Evolutionary conservation across 2,797 vertebrate species (phyloP).

Genomic region (Chelidonichthys spinosus): DNA sequence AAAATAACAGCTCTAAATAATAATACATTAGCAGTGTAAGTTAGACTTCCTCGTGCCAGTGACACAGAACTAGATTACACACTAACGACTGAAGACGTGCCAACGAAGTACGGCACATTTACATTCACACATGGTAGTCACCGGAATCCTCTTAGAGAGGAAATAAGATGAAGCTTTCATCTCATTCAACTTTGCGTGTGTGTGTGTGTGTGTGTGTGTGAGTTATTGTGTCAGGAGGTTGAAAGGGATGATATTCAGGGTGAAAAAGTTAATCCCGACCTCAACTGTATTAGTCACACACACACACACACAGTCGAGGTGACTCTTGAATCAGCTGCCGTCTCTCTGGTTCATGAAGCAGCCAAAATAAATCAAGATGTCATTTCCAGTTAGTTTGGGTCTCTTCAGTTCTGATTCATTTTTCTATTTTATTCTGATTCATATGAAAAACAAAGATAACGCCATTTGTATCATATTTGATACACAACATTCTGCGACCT

Average conservation of each 20-base stretch:
- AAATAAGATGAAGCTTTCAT: slow-evolving; percentile 79
- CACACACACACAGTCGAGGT: slow-evolving; percentile 37
- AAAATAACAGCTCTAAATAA: slow-evolving; percentile 28
- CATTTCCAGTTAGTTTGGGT: too few relatives aligned
- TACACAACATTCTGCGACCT: too few relatives aligned
- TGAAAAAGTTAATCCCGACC: slow-evolving; percentile 55
- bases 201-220: slow-evolving; percentile 25
- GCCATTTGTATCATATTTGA: too few relatives aligned
- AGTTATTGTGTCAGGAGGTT: slow-evolving; percentile 70
- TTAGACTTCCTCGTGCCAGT: slow-evolving; percentile 62
- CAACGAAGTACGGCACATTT: slow-evolving; percentile 60
- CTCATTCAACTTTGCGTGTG: slow-evolving; percentile 60
- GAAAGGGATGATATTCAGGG: slow-evolving; percentile 60
- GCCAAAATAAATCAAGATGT: too few relatives aligned
- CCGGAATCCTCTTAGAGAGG: slow-evolving; percentile 63
- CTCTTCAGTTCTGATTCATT: too few relatives aligned
- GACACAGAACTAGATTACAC: slow-evolving; percentile 64
- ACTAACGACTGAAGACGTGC: slow-evolving; percentile 53
- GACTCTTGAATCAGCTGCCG: slow-evolving; percentile 32
- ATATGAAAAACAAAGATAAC: too few relatives aligned
- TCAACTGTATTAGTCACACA: slow-evolving; percentile 70
- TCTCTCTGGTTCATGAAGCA: too few relatives aligned
- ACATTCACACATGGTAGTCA: slow-evolving; percentile 65
- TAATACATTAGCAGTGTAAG: slow-evolving; percentile 43
- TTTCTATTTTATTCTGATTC: too few relatives aligned